Base-by-base conservation (phyloP, 2,797 vertebrate species). In the Amphiprion clarkii region DNA sequence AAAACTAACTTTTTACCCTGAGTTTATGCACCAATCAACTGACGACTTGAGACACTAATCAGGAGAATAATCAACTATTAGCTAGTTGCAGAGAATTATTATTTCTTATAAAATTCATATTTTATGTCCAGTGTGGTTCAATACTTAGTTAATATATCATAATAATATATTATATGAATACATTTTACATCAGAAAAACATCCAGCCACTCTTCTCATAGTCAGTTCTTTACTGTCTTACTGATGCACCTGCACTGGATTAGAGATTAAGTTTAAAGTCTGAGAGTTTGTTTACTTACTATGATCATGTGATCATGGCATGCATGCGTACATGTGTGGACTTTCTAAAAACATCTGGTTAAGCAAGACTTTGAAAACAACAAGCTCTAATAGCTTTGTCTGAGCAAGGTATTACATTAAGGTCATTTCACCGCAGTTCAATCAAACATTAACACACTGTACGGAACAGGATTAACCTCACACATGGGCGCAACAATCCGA, bases 261-360 rank as follows among this genome's bases (percentile, higher is more conserved):
- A 74, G 48, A 60, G 53, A 69, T 83, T 58, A 52, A 53, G 76
- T 75, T 68, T 87, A 80, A 76, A 86, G 82, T 83, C 78, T 86
- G 61, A 68, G 11, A 60, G 21, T 59, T 74, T 83, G 81, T 84
- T 84, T 76, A 31, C 63, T 76, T 4, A 11, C 54, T 68, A 4
- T 6, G 29, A 36, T 61, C 51, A 56, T 51, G 56, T 52, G 69
- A 19, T 72, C 8, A 70, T 56, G 33, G 27, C 6, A 12, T 12
- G 19, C 16, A n/a, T 25, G 6, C 36, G 40, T 23, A 21, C 36
- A 40, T 9, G 6, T 40, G n/a, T 9, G 3, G 21, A 61, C 61
- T 74, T 82, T 33, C 12, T 33, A 39, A 67, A 74, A 52, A 7
- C 25, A 40, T 39, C 25, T 4, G n/a, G 70, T 21, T 10, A 12